phyloP scores from a whole-genome alignment of 2,888 invertebrate genomes.

The Nomada ferruginata region DNA sequence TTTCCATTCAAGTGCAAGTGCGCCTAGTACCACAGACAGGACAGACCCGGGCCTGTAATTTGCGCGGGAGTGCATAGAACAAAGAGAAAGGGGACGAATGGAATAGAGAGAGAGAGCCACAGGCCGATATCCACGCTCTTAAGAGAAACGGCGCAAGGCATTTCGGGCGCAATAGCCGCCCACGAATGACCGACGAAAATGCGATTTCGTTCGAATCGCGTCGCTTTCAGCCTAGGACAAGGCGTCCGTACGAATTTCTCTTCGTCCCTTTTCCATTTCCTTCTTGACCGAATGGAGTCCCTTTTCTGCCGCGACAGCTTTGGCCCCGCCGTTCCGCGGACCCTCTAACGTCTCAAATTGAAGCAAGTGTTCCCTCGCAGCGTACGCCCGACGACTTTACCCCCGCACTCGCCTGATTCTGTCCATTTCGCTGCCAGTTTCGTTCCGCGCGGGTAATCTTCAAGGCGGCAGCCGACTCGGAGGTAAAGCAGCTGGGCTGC shows the following conservation, averaged over 20 bases:
- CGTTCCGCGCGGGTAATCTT: conserved; percentile 70
- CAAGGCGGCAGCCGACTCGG: conserved; percentile 28
- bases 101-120: conserved; percentile 22
- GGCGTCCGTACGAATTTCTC: conserved; percentile 48
- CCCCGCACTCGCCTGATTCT: not conserved
- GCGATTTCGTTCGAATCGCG: conserved; percentile 65
- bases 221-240: conserved; percentile 59
- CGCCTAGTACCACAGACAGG: conserved; percentile 28
- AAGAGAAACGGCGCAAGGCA: conserved; percentile 47
- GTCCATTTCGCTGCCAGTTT: conserved; percentile 63
- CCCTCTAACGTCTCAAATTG: conserved; percentile 58
- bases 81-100: conserved; percentile 57
- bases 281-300: conserved; percentile 23
- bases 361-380: conserved; percentile 30
- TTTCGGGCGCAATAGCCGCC: conserved; percentile 63
- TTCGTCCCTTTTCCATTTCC: conserved; percentile 49
- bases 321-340: conserved; percentile 9
- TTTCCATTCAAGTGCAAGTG: conserved; percentile 59
- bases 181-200: conserved; percentile 66
- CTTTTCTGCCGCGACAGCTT: conserved; percentile 21
- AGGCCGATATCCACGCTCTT: conserved; percentile 63
- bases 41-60: conserved; percentile 53
- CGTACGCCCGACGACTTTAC: conserved; percentile 4
- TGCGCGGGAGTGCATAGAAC: conserved; percentile 62
- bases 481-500: not conserved